phyloP scores from a whole-genome alignment of 2,797 vertebrate genomes.

The Coregonus sp. region DNA sequence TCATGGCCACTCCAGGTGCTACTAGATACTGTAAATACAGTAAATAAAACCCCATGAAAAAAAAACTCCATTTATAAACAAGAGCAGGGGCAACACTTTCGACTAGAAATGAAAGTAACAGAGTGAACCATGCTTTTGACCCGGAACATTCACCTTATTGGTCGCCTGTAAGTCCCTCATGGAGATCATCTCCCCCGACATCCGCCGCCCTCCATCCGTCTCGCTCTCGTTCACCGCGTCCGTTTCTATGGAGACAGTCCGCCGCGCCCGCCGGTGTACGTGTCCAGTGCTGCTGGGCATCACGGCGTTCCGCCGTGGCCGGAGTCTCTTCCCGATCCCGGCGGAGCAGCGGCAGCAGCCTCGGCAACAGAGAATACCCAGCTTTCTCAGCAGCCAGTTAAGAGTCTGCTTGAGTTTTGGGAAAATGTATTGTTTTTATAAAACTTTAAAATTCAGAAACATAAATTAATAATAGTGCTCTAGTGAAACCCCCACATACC shows the following conservation, averaged over 20 bases:
- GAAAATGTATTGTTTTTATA: background rate
- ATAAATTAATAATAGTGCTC: background rate
- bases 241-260: constrained; percentile 80
- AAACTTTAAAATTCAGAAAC: background rate
- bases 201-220: constrained; percentile 74
- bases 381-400: constrained; percentile 83
- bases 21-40: no score
- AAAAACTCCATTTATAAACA: no score
- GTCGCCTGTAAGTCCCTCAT: constrained; percentile 83
- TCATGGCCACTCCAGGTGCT: no score
- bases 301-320: constrained; percentile 74
- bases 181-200: constrained; percentile 86
- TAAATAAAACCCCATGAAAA: no score
- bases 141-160: constrained; percentile 67
- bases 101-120: background rate
- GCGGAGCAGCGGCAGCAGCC: constrained; percentile 58
- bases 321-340: constrained; percentile 59
- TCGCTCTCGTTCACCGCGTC: constrained; percentile 80
- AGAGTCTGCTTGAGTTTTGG: constrained; percentile 48
- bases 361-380: constrained; percentile 67
- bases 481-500: background rate
- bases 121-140: background rate
- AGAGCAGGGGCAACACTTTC: background rate
- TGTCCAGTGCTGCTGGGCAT: constrained; percentile 64
- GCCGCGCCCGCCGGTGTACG: constrained; percentile 60